A percentile compares a stretch with the other conserved stretches of the same genome.
These are phyloP conservation scores for Xenopus tropicalis DNA, from an alignment of 2,113 vertebrate species.

Conservation along the genomic window UCB_Xtro_10.0 CM004446.2:79021001-79021500, in stretches of 20 bases:
- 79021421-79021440: slow-evolving; percentile 47
- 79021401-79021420: slow-evolving; percentile 53
- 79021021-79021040: no score
- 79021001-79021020: no score
- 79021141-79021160: no score
- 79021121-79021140: no score
- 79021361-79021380: slow-evolving; percentile 48
- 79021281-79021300: slow-evolving; percentile 50
- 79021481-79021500: slow-evolving; percentile 52
- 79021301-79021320: slow-evolving; percentile 51
- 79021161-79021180: no score
- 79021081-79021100: no score
- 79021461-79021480: slow-evolving; percentile 51
- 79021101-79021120: no score
- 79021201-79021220: no score
- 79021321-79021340: slow-evolving; percentile 53
- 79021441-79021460: slow-evolving; percentile 42
- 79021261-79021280: slow-evolving; percentile 42
- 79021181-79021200: no score
- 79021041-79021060: no score
- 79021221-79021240: no score
- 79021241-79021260: slow-evolving; percentile 16
- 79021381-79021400: slow-evolving; percentile 50
- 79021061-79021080: no score
- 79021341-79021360: slow-evolving; percentile 47